A percentile compares a stretch with the other conserved stretches of the same genome.
Conservation (phyloP, 1,140 invertebrate species). For the Phthorimaea operculella region DNA sequence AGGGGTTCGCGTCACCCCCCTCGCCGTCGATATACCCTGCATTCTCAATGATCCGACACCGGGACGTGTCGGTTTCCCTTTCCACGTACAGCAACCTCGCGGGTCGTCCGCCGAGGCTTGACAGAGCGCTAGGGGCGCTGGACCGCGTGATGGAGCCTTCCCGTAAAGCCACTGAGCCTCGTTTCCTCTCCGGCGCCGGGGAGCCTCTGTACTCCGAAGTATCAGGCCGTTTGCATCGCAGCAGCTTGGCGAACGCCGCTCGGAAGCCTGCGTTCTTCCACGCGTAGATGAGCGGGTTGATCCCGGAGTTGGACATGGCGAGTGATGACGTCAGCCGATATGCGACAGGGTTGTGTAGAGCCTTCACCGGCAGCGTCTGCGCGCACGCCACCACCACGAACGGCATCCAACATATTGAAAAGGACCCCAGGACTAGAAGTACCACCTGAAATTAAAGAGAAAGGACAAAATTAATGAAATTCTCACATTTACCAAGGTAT, state of each 20-base stretch:
- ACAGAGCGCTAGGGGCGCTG: conserved; percentile 33
- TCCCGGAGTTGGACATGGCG: conserved; percentile 78
- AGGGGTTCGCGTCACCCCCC: conserved; percentile 52
- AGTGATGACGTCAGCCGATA: conserved; percentile 78
- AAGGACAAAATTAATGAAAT: no score
- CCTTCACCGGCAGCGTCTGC: conserved; percentile 66
- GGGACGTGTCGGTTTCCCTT: conserved; percentile 39
- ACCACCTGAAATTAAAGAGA: conserved; percentile 71
- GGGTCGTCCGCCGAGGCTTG: conserved; percentile 36
- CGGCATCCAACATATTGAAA: conserved; percentile 80
- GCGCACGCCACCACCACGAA: conserved; percentile 75
- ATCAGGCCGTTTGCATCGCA: conserved; percentile 72
- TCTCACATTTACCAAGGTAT: no score
- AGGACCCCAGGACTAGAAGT: conserved; percentile 77
- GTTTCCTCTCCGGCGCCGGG: conserved; percentile 48
- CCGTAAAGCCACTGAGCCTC: conserved; percentile 52
- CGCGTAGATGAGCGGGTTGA: conserved; percentile 83
- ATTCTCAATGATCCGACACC: conserved; percentile 65
- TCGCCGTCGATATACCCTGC: conserved; percentile 59
- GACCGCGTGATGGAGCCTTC: conserved; percentile 56
- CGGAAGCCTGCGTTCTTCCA: conserved; percentile 84
- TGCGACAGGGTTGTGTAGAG: conserved; percentile 65
- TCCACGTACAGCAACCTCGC: conserved; percentile 53
- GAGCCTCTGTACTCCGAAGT: conserved; percentile 59
- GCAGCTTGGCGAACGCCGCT: conserved; percentile 72